Evolutionary conservation across 2,797 vertebrate species (phyloP).

Genomic region (Enteromius thamalakanensis): DNA sequence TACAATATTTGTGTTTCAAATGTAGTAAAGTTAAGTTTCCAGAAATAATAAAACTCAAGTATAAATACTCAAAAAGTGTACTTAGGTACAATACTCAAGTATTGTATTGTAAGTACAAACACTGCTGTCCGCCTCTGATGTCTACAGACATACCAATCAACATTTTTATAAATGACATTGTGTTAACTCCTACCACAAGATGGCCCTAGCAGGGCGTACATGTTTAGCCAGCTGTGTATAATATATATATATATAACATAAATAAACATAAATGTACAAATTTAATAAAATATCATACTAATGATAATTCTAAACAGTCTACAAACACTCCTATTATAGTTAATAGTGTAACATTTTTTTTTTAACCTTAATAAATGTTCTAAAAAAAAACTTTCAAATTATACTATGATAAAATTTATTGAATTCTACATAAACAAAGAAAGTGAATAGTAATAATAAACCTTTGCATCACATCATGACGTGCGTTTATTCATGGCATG

Average conservation of each 20-base stretch:
- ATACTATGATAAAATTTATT: neutral
- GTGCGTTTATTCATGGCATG: neutral
- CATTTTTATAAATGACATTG: too few species aligned
- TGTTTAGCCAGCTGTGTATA: neutral
- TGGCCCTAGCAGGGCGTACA: slow-evolving; percentile 15
- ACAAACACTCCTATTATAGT: neutral
- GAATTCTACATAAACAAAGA: neutral
- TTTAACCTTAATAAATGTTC: neutral
- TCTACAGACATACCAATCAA: neutral
- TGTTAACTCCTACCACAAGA: slow-evolving; percentile 32
- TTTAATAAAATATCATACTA: neutral
- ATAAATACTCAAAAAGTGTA: too few species aligned
- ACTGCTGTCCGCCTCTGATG: too few species aligned
- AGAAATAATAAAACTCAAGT: too few species aligned
- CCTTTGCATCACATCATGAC: slow-evolving; percentile 14
- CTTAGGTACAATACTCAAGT: too few species aligned
- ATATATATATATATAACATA: neutral
- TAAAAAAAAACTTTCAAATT: neutral
- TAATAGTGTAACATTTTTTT: too few species aligned
- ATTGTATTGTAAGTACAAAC: too few species aligned
- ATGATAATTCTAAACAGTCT: neutral
- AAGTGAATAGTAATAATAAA: slow-evolving; percentile 1
- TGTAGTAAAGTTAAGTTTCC: too few species aligned
- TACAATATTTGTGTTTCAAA: too few species aligned
- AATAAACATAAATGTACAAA: neutral